phyloP scores from a whole-genome alignment of 1,140 invertebrate species.

The Hyphantria cunea region DNA sequence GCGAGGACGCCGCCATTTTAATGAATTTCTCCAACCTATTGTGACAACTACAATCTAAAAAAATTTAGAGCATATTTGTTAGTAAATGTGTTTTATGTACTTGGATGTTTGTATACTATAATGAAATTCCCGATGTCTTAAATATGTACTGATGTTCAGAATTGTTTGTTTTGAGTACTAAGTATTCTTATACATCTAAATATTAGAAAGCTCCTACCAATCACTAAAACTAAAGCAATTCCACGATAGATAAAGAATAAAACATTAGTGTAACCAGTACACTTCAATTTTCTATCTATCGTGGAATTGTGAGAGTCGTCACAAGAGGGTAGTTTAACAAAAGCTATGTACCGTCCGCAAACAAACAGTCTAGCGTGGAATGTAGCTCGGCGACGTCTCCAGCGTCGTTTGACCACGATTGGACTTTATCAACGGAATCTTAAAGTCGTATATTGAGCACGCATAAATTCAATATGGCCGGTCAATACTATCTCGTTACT shows the following conservation, averaged over 20 bases:
- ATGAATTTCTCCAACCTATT: constrained; percentile 8
- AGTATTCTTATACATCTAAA: not conserved
- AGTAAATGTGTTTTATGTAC: not conserved
- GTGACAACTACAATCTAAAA: not conserved
- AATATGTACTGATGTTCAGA: not conserved
- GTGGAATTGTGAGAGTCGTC: constrained; percentile 4
- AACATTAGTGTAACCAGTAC: too few relatives aligned
- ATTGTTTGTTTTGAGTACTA: not conserved
- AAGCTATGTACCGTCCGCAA: constrained; percentile 40
- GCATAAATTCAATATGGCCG: constrained; percentile 4
- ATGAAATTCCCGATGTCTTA: not conserved
- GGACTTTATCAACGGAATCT: constrained; percentile 3
- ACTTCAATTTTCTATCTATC: too few relatives aligned
- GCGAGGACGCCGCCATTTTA: constrained; percentile 18
- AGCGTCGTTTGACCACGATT: constrained; percentile 39
- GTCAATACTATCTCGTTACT: not conserved
- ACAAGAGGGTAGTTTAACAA: constrained; percentile 23
- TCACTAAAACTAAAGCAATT: too few relatives aligned
- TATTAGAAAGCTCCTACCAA: not conserved
- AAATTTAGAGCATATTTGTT: not conserved
- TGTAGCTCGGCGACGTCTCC: constrained; percentile 49
- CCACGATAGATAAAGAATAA: too few relatives aligned
- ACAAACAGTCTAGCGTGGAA: constrained; percentile 50
- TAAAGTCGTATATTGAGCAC: constrained; percentile 6
- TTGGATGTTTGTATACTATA: not conserved